Evolutionary conservation across 2,797 vertebrate genomes (phyloP), one percentile per base, ranked within the genome.

Genomic region (Stomatorhinus walkeri): DNA sequence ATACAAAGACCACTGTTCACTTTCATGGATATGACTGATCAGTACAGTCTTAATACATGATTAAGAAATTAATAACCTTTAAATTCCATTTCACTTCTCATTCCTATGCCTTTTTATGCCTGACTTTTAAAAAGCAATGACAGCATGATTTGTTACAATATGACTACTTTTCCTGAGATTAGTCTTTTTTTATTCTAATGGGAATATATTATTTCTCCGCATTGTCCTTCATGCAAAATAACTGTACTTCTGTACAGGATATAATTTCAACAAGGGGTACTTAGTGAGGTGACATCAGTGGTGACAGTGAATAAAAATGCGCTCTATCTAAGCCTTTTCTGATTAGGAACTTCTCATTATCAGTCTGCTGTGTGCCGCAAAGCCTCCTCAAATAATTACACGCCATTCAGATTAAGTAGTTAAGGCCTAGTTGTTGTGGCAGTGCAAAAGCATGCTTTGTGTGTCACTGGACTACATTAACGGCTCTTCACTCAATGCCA

Each of bases 391-490:
- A 43, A 86, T 90, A 88, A 88, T 86, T 89, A 52, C 61, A 79
- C 90, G 88, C 43, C 90, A 90, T 89, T 89, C 88, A 83, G 88
- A 89, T 91, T 81, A 89, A 92, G 85, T 89, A 90, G 88, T 88
- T 89, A n/a, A 88, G 16, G 72, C 61, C 43, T 19, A 85, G 32
- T 19, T 87, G 12, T 54, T 59, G 49, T 87, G 32, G 40, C 49
- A 10, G 10, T 40, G 85, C 28, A 52, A 59, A 79, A 43, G 36
- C 36, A n/a, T 40, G 19, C 72, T 40, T 36, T 19, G 10, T 79
- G 24, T 52, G 49, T 52, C n/a, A 86, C 3, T 56, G 49, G 49
- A 54, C 3, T 49, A 32, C 8, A 24, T 56, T 32, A 52, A 32
- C 3, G 24, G 28, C 24, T 86, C 19, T 54, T 28, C 79, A 22